Base-by-base conservation (phyloP, 2,888 invertebrate genomes). In the Eurois occulta region DNA sequence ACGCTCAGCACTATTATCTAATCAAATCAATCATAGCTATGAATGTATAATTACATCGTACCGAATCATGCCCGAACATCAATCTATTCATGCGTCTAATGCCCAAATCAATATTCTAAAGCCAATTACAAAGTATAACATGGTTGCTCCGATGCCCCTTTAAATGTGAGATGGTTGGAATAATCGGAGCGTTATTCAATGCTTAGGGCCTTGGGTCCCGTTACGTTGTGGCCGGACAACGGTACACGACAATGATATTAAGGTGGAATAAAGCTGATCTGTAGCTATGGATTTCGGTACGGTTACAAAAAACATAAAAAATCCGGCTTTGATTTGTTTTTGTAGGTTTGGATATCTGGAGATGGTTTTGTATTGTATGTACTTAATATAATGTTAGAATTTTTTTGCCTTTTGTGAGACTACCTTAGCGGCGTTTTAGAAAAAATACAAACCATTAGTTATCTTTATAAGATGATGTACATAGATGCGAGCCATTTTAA, bases 141-240 rank as follows among this genome's bases (percentile, higher is more conserved):
- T 10, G 62, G 21, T 62, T 62, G 62, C 62, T 62, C 68, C n/a
- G 65, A 46, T 70, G 62, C 84, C 79, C 79, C 73, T 91, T 90
- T 88, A 85, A 86, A 78, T 80, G 74, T 79, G 85, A 92, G 91
- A 92, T 91, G 90, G 90, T 92, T 89, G 88, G 87, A 89, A 88
- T 88, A 88, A 89, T 90, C 88, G 85, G 88, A 83, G 72, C 83
- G 86, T 88, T 89, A 90, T 89, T 89, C 86, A 87, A 89, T 89
- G 88, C 91, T 91, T 90, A 95, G 94, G 95, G 94, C 93, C 93
- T 91, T 87, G 87, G 75, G 91, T 94, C 91, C 95, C 95, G 95
- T 95, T 95, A 95, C 85, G 77, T 90, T 80, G 85, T 86, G 88
- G 84, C 86, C 88, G 72, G 81, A 64, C 78, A 94, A 95, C 95